A percentile compares a stretch with the other conserved stretches of the same genome.
Evolutionary conservation across 2,113 vertebrate genomes (phyloP).

Genomic region (Aramus guarauna): DNA sequence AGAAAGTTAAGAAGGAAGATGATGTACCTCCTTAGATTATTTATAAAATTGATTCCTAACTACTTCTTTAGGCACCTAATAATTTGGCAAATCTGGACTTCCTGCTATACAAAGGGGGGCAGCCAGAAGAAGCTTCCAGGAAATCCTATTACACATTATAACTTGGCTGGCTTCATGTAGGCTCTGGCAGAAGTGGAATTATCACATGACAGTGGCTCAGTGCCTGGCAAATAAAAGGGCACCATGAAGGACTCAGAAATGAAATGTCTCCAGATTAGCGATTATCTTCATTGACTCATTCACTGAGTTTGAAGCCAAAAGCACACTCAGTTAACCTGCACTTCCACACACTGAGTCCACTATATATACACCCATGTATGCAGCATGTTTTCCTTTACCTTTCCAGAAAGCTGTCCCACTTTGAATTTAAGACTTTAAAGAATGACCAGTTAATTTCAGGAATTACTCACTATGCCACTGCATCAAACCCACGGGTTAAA

Average conservation of each 20-base stretch:
- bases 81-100: background rate
- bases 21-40: background rate
- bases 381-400: background rate
- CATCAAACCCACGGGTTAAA: background rate
- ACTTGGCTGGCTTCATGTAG: background rate
- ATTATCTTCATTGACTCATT: background rate
- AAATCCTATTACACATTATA: background rate
- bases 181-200: background rate
- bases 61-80: background rate
- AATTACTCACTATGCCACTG: background rate
- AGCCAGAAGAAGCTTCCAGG: background rate
- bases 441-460: background rate
- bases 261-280: background rate
- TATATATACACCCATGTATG: background rate
- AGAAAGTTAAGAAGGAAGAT: background rate
- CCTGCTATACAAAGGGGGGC: background rate
- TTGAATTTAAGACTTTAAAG: background rate
- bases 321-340: background rate
- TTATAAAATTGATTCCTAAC: background rate
- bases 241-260: background rate
- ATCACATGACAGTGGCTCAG: background rate
- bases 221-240: background rate
- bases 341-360: background rate
- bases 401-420: background rate
- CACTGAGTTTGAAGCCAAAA: background rate